phyloP scores from a whole-genome alignment of 2,113 vertebrate species.

The Varanus komodoensis region DNA sequence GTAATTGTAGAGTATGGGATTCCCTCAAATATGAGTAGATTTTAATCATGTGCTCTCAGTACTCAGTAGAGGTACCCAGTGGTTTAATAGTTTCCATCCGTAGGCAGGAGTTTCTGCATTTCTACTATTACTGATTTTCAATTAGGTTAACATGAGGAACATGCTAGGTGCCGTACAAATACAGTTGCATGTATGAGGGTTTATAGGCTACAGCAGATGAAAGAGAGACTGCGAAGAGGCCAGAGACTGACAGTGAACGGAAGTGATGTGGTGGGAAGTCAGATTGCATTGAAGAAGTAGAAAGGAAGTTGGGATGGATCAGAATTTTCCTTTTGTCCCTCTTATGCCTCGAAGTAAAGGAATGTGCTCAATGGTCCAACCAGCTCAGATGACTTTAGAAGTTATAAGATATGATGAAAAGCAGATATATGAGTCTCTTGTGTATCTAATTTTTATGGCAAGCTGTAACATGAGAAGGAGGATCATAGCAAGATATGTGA shows the following conservation, averaged over 20 bases:
- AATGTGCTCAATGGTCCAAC: neutral
- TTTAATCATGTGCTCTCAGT: neutral
- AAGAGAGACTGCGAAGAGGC: neutral
- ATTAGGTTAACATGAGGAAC: neutral
- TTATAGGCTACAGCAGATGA: neutral
- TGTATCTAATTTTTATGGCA: neutral
- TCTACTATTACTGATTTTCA: neutral
- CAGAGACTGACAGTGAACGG: neutral
- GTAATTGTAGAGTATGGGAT: neutral
- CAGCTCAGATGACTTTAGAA: neutral
- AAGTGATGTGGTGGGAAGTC: neutral
- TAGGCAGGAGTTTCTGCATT: neutral
- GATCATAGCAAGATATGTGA: neutral
- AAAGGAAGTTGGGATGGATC: neutral
- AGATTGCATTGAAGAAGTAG: neutral
- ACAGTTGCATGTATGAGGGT: neutral
- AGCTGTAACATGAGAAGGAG: neutral
- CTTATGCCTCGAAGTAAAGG: too few species aligned
- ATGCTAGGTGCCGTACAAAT: neutral
- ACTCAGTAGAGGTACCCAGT: neutral
- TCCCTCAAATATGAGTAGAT: neutral
- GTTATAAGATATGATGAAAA: neutral
- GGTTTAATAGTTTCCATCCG: neutral
- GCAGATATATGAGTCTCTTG: neutral
- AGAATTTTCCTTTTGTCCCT: neutral